phyloP scores from a whole-genome alignment of 92 coral and sea anemone genomes.

The Bergia sp. region DNA sequence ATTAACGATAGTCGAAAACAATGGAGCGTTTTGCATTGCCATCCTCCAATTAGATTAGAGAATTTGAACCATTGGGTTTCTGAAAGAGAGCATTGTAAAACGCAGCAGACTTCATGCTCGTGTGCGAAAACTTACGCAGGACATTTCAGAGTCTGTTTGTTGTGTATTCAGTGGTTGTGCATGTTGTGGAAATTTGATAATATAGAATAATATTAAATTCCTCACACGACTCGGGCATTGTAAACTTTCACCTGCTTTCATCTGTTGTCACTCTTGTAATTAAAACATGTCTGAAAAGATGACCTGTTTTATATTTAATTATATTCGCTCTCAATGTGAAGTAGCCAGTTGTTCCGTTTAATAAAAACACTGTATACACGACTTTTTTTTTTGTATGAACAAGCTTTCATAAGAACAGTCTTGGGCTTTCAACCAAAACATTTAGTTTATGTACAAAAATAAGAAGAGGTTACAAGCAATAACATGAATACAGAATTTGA shows the following conservation, averaged over 20 bases:
- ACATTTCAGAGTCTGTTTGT: neutral
- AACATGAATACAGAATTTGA: neutral
- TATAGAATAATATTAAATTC: slow-evolving; percentile 1
- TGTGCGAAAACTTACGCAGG: neutral
- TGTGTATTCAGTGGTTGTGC: neutral
- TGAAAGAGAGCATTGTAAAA: neutral
- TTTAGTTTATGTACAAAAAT: too few relatives aligned
- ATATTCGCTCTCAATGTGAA: neutral
- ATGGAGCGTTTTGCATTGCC: slow-evolving; percentile 4
- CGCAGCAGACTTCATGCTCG: neutral
- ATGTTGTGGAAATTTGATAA: slow-evolving; percentile 18
- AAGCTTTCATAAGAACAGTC: too few relatives aligned
- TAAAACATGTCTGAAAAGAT: neutral
- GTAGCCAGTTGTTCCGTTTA: neutral
- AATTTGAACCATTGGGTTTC: neutral
- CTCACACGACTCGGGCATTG: neutral
- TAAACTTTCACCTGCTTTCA: slow-evolving; percentile 20
- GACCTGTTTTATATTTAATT: neutral
- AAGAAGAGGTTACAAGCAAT: too few relatives aligned
- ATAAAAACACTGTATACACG: too few relatives aligned
- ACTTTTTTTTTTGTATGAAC: too few relatives aligned
- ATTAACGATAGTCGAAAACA: neutral
- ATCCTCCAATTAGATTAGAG: neutral
- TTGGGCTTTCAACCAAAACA: too few relatives aligned
- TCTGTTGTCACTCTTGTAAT: slow-evolving; percentile 17